Evolutionary conservation across 2,888 invertebrate genomes (phyloP), one percentile per base, ranked within the genome.

Genomic region (Ormyrus rosae): DNA sequence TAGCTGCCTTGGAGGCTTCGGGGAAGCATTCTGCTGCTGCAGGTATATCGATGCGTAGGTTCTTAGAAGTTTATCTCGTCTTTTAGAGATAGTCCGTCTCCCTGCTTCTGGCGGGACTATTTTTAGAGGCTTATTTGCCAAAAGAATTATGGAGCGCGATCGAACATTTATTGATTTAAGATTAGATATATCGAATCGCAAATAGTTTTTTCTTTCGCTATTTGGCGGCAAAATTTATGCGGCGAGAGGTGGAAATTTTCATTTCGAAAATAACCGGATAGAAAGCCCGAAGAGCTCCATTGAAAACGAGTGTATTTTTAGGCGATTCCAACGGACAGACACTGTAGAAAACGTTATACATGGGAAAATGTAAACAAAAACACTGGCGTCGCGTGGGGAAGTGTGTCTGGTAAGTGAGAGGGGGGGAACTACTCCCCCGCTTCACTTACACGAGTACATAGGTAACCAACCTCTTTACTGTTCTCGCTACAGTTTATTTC

Each of bases 301-400:
- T n/a, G 72, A 63, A 72, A 13, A 56, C 48, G 53, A 34, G 34
- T 34, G 34, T 34, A 34, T 34, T 34, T 34, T 34, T 34, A 34
- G 34, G 34, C 34, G 34, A 34, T 34, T 34, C 34, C 34, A 4
- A 34, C 34, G 34, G 34, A 34, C 34, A 34, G 34, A 34, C 34
- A 34, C 34, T 34, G 34, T 34, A 34, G 34, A 34, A 34, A 34
- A 34, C 34, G 34, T 34, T 34, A 34, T 34, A 34, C 50, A 56
- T 6, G 76, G 48, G 76, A 69, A 70, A 61, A 64, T 19, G 63
- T 77, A 77, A 77, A 77, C 76, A 75, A 75, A 75, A 73, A 61
- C 71, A 60, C 6, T 13, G 55, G 6, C 56, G 48, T 10, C 34
- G 58, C 13, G 13, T 58, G 58, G 58, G 13, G 9, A 58, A 58